Conservation (phyloP, 2,113 vertebrate genomes). For the Megaptera novaeangliae region DNA sequence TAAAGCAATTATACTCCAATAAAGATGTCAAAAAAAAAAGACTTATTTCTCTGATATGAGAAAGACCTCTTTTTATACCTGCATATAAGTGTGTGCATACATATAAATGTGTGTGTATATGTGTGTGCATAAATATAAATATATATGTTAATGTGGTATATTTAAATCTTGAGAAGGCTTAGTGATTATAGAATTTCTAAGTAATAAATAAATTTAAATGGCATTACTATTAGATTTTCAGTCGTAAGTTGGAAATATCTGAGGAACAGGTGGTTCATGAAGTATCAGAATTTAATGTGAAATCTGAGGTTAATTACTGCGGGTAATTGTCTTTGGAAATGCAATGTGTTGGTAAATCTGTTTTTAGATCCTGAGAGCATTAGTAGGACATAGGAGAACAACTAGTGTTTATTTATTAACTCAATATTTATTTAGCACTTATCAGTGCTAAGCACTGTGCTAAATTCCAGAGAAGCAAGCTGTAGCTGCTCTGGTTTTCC, state of each 20-base stretch:
- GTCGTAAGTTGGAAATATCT: neutral
- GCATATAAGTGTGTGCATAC: neutral
- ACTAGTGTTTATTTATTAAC: neutral
- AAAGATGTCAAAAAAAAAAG: too few species aligned
- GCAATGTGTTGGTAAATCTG: neutral
- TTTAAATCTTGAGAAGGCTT: neutral
- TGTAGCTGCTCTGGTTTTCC: neutral
- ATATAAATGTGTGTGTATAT: neutral
- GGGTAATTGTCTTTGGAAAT: neutral
- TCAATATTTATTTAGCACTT: neutral
- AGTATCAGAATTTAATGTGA: neutral
- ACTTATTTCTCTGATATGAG: neutral
- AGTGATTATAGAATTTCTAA: neutral
- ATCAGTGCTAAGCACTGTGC: neutral
- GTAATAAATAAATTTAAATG: neutral
- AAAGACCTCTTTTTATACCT: neutral
- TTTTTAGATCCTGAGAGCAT: neutral
- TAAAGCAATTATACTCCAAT: too few species aligned
- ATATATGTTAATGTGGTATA: neutral
- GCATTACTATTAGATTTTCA: neutral
- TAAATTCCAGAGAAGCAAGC: neutral
- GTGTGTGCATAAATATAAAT: neutral
- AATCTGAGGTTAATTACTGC: neutral
- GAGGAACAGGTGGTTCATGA: neutral
- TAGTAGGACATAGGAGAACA: neutral